These are phyloP conservation scores for Vespertilio murinus DNA, from an alignment of 2,797 vertebrate species.

Conservation along the genomic window DNA sequence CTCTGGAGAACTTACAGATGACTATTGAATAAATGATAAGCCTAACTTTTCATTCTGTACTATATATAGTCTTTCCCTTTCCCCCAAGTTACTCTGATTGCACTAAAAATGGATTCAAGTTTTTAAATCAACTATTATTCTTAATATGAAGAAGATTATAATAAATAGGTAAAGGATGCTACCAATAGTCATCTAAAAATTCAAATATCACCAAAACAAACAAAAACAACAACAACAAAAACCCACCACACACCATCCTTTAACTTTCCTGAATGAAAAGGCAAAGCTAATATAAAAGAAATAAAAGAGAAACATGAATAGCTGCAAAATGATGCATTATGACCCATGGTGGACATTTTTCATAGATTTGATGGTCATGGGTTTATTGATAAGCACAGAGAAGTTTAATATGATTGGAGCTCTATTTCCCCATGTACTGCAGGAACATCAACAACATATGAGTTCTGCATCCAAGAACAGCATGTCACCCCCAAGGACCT, in stretches of 20 bases:
- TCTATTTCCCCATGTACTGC: background rate
- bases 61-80: background rate
- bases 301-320: background rate
- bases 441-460: background rate
- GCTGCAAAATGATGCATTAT: background rate
- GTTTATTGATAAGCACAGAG: background rate
- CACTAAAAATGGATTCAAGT: constrained; percentile 27
- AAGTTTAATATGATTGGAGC: background rate
- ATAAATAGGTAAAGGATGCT: background rate
- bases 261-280: background rate
- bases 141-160: constrained; percentile 25
- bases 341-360: constrained; percentile 19
- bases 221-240: no score
- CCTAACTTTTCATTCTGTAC: background rate
- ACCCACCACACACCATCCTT: background rate
- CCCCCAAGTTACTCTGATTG: constrained; percentile 22
- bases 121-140: constrained; percentile 46
- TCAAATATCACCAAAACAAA: background rate
- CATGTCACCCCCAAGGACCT: background rate
- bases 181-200: background rate
- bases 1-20: background rate
- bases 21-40: background rate
- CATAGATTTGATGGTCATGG: constrained; percentile 21
- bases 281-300: background rate
- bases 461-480: background rate